Conservation (phyloP, 1,140 invertebrate species). For the Penaeus japonicus region DNA sequence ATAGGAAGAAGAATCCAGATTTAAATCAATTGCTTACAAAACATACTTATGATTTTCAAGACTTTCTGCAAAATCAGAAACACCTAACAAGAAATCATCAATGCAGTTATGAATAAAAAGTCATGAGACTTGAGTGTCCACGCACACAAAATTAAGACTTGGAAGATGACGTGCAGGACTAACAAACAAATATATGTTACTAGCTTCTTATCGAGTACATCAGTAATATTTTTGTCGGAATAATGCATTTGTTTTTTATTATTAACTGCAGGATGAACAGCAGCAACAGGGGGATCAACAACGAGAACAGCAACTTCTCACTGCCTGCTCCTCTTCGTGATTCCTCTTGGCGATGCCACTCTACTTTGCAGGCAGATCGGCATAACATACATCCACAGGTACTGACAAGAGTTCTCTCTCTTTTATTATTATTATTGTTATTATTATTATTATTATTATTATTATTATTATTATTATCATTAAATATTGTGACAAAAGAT, state of each 20-base stretch:
- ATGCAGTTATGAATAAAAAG: too few species aligned
- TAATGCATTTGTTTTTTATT: neutral
- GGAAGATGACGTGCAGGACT: too few species aligned
- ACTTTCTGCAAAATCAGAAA: too few species aligned
- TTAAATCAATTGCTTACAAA: too few species aligned
- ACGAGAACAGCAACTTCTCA: slow-evolving; percentile 18
- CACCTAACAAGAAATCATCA: too few species aligned
- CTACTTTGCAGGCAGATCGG: neutral
- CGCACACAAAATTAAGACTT: too few species aligned
- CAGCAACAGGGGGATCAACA: neutral
- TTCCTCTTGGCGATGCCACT: slow-evolving; percentile 9
- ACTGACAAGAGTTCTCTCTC: neutral
- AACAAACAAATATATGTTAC: too few species aligned
- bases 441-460: neutral
- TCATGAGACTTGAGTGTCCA: too few species aligned
- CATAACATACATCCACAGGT: slow-evolving; percentile 43
- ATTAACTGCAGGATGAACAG: slow-evolving; percentile 22
- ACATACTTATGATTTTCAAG: too few species aligned
- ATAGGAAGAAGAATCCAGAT: too few species aligned
- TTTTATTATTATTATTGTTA: neutral
- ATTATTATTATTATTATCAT: neutral
- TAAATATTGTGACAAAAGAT: too few species aligned
- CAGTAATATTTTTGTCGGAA: neutral
- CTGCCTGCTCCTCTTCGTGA: slow-evolving; percentile 35
- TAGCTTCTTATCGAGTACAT: too few species aligned